Percentiles rank a stretch among this genome's conserved stretches.
phyloP scores from a whole-genome alignment of 2,113 vertebrate genomes.

The Xyrauchen texanus region DNA sequence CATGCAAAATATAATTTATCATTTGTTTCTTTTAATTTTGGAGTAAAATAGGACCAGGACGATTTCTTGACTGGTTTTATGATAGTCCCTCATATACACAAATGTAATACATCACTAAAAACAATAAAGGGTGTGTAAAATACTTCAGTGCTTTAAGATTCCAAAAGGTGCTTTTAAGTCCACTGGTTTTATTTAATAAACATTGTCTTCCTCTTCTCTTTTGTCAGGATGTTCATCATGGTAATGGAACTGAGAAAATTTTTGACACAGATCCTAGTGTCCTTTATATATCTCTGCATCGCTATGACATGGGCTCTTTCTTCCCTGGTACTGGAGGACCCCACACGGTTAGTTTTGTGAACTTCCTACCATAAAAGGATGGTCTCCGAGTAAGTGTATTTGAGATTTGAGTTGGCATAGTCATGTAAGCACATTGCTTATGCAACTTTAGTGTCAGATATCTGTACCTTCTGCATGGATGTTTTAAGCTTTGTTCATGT shows the following conservation, averaged over 20 bases:
- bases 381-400: not conserved
- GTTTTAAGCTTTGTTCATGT: not conserved
- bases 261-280: conserved; percentile 88
- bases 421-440: not conserved
- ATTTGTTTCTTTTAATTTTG: too few relatives aligned
- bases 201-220: not conserved
- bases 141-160: too few relatives aligned
- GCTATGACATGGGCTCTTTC: conserved; percentile 84
- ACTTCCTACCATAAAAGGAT: not conserved
- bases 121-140: too few relatives aligned
- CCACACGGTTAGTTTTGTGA: conserved; percentile 75
- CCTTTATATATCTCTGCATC: conserved; percentile 91
- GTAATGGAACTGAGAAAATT: conserved; percentile 87
- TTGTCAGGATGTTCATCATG: conserved; percentile 90
- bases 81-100: not conserved
- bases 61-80: too few relatives aligned
- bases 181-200: not conserved
- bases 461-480: not conserved
- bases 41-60: too few relatives aligned
- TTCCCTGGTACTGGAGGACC: conserved; percentile 86
- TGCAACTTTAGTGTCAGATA: conserved; percentile 43
- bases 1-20: too few relatives aligned
- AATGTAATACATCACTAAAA: not conserved
- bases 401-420: not conserved
- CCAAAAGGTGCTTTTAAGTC: too few relatives aligned